Conservation (phyloP, 2,113 vertebrate genomes). For the Misgurnus mizolepis region DNA sequence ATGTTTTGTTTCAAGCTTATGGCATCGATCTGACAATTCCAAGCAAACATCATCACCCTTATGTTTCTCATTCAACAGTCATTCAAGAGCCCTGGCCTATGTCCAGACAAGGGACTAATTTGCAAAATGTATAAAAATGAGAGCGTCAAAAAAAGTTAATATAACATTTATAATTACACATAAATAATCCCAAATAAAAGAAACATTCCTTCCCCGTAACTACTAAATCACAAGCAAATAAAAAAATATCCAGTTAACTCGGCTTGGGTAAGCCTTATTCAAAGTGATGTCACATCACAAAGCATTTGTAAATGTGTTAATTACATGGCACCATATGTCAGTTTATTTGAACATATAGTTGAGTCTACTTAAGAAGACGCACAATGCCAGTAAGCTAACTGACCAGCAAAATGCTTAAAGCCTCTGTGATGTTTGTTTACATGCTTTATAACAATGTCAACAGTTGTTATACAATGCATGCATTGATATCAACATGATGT, state of each 20-base stretch:
- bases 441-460: slow-evolving; percentile 37
- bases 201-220: slow-evolving; percentile 12
- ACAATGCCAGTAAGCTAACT: slow-evolving; percentile 2
- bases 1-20: slow-evolving; percentile 4
- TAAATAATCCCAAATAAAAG: slow-evolving; percentile 49
- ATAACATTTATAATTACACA: slow-evolving; percentile 61
- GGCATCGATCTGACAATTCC: slow-evolving; percentile 13
- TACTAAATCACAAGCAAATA: neutral
- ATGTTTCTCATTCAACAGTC: slow-evolving; percentile 38
- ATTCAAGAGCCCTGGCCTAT: slow-evolving; percentile 38
- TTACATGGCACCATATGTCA: slow-evolving; percentile 14
- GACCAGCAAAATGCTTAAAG: neutral
- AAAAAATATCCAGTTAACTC: slow-evolving; percentile 37
- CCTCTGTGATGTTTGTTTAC: slow-evolving; percentile 21
- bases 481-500: slow-evolving; percentile 2
- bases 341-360: slow-evolving; percentile 15
- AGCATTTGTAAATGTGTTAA: slow-evolving; percentile 34
- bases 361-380: neutral
- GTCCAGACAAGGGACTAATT: slow-evolving; percentile 60
- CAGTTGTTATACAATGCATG: slow-evolving; percentile 13
- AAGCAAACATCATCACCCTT: slow-evolving; percentile 22
- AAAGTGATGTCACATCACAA: neutral
- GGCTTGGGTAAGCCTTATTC: neutral
- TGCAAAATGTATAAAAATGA: slow-evolving; percentile 61
- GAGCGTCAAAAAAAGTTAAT: slow-evolving; percentile 54